phyloP scores from a whole-genome alignment of 2,113 vertebrate species.

The Macrotis lagotis region DNA sequence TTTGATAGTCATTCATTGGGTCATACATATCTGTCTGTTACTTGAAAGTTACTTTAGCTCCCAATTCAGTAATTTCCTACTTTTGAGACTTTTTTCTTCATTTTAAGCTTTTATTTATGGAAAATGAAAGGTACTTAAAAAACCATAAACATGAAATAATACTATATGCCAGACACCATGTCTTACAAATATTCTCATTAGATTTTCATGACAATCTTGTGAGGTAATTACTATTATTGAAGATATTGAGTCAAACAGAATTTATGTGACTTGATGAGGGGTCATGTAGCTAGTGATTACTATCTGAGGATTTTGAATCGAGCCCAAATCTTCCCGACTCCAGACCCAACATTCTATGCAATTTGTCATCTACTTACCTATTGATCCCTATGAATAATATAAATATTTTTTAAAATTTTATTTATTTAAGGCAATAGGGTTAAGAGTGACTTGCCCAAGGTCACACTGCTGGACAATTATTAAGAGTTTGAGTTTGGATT shows the following conservation, averaged over 20 bases:
- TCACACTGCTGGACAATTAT: too few species aligned
- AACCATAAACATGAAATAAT: background rate
- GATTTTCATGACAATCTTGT: background rate
- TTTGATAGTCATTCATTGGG: background rate
- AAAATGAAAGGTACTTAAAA: background rate
- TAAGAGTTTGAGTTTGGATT: too few species aligned
- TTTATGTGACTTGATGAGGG: background rate
- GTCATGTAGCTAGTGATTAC: background rate
- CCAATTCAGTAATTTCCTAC: background rate
- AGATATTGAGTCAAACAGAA: too few species aligned
- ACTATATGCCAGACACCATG: background rate
- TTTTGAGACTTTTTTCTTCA: background rate
- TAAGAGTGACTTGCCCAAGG: too few species aligned
- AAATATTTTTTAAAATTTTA: background rate
- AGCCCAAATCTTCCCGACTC: background rate
- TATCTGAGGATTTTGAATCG: background rate
- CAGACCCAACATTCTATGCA: background rate
- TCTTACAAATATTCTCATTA: background rate
- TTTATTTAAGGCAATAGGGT: too few species aligned
- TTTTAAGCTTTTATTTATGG: background rate
- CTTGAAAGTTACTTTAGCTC: background rate
- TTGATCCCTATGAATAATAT: background rate
- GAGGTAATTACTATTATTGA: background rate
- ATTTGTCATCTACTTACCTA: background rate
- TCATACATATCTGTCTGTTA: background rate